phyloP scores from a whole-genome alignment of 2,797 vertebrate species.

The Acanthopagrus latus region DNA sequence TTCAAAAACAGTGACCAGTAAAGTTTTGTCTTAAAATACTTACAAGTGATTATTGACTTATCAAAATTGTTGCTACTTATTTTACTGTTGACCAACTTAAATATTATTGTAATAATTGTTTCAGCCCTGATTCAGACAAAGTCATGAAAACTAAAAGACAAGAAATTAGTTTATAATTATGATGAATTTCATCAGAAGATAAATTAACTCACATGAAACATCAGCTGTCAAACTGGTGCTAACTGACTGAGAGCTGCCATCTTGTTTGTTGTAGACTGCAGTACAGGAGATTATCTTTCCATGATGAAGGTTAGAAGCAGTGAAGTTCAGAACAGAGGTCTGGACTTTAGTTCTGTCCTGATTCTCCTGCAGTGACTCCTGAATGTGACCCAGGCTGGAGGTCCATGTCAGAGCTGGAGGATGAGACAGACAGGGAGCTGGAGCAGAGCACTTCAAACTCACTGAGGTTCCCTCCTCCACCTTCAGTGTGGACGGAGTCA shows the following conservation, averaged over 20 bases:
- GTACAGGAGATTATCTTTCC: slow-evolving; percentile 55
- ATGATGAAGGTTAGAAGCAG: slow-evolving; percentile 53
- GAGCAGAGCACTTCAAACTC: slow-evolving; percentile 62
- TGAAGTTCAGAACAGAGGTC: slow-evolving; percentile 64
- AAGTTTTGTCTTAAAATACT: too few species aligned
- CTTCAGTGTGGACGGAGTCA: slow-evolving; percentile 16
- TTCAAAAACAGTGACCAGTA: too few species aligned
- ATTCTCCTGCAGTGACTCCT: slow-evolving; percentile 54
- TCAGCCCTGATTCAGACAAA: too few species aligned
- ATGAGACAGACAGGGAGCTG: slow-evolving; percentile 41
- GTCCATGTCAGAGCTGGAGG: slow-evolving; percentile 54
- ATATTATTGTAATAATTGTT: neutral
- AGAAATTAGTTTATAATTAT: too few species aligned
- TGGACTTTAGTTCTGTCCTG: slow-evolving; percentile 44
- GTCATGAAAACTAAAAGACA: too few species aligned
- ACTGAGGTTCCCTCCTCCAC: slow-evolving; percentile 19
- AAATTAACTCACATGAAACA: neutral
- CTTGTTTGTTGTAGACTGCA: slow-evolving; percentile 51
- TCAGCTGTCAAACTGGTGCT: too few species aligned
- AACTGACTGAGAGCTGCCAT: slow-evolving; percentile 17
- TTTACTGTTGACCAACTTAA: too few species aligned
- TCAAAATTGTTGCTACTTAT: too few species aligned
- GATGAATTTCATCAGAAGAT: too few species aligned
- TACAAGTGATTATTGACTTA: too few species aligned
- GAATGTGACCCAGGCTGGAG: slow-evolving; percentile 37